Evolutionary conservation across 2,113 vertebrate species (phyloP), one percentile per base, ranked within the genome.

Genomic region (Alligator mississippiensis): DNA sequence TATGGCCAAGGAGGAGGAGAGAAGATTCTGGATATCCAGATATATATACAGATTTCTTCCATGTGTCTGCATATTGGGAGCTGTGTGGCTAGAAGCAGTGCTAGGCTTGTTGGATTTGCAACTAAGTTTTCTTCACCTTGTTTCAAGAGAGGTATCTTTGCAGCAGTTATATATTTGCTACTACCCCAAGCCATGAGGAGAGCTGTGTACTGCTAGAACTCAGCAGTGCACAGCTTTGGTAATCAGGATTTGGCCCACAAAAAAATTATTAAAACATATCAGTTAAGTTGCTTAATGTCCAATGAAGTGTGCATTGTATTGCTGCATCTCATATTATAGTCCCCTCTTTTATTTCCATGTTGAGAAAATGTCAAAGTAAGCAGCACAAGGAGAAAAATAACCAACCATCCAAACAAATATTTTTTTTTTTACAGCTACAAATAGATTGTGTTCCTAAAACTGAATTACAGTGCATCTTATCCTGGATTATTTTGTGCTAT

Each of bases 301-400:
- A 14, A 82, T 70, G 72, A 1, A 2, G 75, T 64, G 34, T 16
- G 13, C 28, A 76, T 88, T 91, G 90, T 77, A 66, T 38, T 15
- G 34, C 57, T 5, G 24, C 25, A 25, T 60, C 57, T 83, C 28
- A 9, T 9, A 13, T 87, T 34, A 21, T 34, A 7, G 25, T 84
- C 66, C 80, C 85, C 68, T 82, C 54, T 9, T 95, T 95, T 84
- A 93, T 96, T 95, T 93, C 92, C 79, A 25, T 89, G 59, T 72
- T 95, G 92, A 95, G 85, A 95, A 97, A 97, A 96, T 95, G 90
- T 96, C 95, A 94, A 90, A 84, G 87, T 96, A 97, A 96, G 95
- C 47, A 47, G 47, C 64, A 72, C 78, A 91, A 87, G 11, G 74
- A 93, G 64, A 77, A 82, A 90, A 90, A 94, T 78, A 95, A 90